Conservation (phyloP, 2,113 vertebrate species). For the Platysteira castanea region DNA sequence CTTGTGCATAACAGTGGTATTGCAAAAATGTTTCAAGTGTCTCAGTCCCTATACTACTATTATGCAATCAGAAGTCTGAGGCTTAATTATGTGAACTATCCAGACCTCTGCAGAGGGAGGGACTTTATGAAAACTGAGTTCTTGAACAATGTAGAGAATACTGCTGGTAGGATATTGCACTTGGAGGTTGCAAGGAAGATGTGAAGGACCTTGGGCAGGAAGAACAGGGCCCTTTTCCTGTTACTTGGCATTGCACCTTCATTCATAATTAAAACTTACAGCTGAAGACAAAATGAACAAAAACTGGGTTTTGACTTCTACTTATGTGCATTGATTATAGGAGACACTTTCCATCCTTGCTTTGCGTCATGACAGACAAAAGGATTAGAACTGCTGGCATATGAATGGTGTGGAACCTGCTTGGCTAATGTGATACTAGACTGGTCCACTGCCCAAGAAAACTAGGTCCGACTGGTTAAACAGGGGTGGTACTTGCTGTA, state of each 20-base stretch:
- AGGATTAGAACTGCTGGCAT: background rate
- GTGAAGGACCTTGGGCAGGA: rapidly evolving
- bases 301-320: background rate
- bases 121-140: background rate
- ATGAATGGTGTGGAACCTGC: background rate
- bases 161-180: background rate
- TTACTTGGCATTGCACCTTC: background rate
- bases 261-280: background rate
- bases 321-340: background rate
- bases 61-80: background rate
- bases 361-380: background rate
- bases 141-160: background rate
- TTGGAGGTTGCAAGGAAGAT: rapidly evolving
- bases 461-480: background rate
- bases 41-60: background rate
- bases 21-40: background rate
- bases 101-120: background rate
- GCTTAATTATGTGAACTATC: background rate
- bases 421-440: background rate
- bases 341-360: background rate
- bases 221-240: background rate
- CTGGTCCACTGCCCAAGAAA: background rate
- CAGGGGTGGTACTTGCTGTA: rapidly evolving
- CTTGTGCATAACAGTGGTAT: background rate
- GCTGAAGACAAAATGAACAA: background rate